phyloP scores from a whole-genome alignment of 2,888 invertebrate species.

The Ypsolopha sequella region DNA sequence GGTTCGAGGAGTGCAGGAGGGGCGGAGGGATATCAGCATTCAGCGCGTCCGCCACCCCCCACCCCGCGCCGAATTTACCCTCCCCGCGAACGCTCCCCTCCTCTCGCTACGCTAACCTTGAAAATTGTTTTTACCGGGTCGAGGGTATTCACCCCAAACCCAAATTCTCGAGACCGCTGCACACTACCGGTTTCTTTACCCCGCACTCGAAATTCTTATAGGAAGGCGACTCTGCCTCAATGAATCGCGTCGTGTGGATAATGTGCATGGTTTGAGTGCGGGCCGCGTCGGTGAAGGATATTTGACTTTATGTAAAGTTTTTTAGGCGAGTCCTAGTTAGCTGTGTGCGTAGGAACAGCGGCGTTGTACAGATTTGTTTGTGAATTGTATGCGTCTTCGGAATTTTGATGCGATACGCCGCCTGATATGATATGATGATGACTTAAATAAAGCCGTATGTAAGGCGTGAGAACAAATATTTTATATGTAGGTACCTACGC shows the following conservation, averaged over 20 bases:
- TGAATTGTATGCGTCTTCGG: constrained; percentile 24
- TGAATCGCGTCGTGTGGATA: constrained; percentile 30
- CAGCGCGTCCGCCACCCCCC: constrained; percentile 55
- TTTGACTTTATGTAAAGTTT: constrained; percentile 54
- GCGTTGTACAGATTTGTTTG: constrained; percentile 46
- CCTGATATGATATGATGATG: background rate
- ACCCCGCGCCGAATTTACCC: constrained; percentile 13
- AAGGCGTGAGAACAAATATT: no score
- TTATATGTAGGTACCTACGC: no score
- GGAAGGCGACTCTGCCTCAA: constrained; percentile 22
- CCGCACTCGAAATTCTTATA: constrained; percentile 34
- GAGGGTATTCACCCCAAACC: constrained; percentile 71
- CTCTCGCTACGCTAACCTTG: constrained; percentile 60
- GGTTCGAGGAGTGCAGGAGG: background rate
- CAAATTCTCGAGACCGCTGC: constrained; percentile 56
- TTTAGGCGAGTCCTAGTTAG: constrained; percentile 51
- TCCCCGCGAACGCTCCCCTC: constrained; percentile 49
- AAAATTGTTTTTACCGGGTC: constrained; percentile 68
- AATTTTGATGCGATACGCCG: constrained; percentile 33
- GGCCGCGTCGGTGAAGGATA: constrained; percentile 57
- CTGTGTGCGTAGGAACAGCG: constrained; percentile 14
- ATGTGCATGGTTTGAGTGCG: constrained; percentile 36
- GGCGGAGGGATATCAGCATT: constrained; percentile 57
- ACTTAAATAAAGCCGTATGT: background rate
- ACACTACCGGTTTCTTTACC: constrained; percentile 42